Conservation (phyloP, 2,797 vertebrate species). For the Clangula hyemalis region DNA sequence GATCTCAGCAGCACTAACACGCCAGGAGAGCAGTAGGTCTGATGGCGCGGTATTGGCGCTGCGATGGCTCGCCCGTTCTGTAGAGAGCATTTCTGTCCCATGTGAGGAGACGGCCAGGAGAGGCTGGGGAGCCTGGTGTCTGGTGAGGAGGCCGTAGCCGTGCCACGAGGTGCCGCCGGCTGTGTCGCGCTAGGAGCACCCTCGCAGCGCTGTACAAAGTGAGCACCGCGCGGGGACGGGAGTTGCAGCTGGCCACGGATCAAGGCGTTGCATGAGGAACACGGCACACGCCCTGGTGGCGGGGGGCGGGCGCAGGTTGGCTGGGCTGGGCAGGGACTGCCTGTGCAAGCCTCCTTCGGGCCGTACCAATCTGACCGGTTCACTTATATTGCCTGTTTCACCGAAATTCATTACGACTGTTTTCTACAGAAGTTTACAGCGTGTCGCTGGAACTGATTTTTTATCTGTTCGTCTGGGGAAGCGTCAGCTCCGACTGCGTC, state of each 20-base stretch:
- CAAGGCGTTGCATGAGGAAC: not conserved
- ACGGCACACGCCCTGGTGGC: not conserved
- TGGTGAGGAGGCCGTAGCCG: not conserved
- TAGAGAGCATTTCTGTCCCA: accelerated
- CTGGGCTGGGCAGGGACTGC: accelerated
- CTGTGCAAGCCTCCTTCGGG: not conserved
- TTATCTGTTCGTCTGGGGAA: not conserved
- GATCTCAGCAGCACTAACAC: not conserved
- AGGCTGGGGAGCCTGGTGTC: not conserved
- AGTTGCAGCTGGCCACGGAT: not conserved
- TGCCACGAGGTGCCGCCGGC: not conserved
- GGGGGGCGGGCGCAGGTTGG: not conserved
- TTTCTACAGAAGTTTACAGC: not conserved
- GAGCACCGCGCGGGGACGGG: accelerated
- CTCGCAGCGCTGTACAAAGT: not conserved
- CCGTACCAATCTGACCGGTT: not conserved
- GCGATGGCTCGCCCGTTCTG: not conserved
- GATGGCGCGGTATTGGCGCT: not conserved
- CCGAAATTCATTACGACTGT: not conserved
- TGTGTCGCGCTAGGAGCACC: not conserved
- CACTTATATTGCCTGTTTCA: not conserved
- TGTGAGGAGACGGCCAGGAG: not conserved
- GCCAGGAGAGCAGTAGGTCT: not conserved
- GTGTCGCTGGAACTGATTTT: not conserved
- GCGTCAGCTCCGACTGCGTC: not conserved